A percentile compares a stretch with the other conserved stretches of the same genome.
Conservation (phyloP, 2,113 vertebrate genomes). For the Progne subis region DNA sequence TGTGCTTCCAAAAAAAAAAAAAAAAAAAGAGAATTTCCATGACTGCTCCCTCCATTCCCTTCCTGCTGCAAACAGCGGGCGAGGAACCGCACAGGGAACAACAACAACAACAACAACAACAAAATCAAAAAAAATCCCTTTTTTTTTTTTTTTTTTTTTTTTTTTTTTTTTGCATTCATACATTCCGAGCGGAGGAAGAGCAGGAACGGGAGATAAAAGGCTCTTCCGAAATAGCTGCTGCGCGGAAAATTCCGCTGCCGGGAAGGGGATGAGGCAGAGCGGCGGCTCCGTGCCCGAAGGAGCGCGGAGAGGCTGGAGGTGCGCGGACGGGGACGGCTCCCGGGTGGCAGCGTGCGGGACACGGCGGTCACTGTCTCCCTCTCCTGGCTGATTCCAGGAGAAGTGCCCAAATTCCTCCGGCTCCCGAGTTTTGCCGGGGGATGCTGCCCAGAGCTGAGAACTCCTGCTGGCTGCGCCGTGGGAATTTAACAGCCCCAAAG, state of each 20-base stretch:
- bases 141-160: not conserved
- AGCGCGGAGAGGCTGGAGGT: no score
- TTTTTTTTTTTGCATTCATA: not conserved
- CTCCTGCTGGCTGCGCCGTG: accelerated
- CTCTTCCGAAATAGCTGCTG: not conserved
- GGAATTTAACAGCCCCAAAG: not conserved
- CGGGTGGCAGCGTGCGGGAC: not conserved
- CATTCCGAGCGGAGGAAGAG: not conserved
- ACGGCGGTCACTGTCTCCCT: slow-evolving; percentile 52
- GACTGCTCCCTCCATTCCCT: not conserved
- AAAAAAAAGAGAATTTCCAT: not conserved
- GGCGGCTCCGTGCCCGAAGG: accelerated
- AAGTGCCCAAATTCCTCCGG: not conserved
- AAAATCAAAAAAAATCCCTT: not conserved
- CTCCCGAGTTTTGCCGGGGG: not conserved
- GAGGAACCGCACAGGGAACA: no score
- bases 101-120: no score
- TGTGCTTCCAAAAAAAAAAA: no score
- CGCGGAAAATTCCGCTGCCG: not conserved
- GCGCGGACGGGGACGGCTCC: accelerated
- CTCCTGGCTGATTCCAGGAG: slow-evolving; percentile 20
- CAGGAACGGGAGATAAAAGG: not conserved
- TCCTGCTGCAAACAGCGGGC: not conserved
- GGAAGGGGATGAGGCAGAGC: not conserved
- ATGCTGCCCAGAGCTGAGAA: accelerated